These are phyloP conservation scores for Standfussiana lucernea DNA, from an alignment of 2,888 invertebrate genomes.

Conservation along the genomic window DNA sequence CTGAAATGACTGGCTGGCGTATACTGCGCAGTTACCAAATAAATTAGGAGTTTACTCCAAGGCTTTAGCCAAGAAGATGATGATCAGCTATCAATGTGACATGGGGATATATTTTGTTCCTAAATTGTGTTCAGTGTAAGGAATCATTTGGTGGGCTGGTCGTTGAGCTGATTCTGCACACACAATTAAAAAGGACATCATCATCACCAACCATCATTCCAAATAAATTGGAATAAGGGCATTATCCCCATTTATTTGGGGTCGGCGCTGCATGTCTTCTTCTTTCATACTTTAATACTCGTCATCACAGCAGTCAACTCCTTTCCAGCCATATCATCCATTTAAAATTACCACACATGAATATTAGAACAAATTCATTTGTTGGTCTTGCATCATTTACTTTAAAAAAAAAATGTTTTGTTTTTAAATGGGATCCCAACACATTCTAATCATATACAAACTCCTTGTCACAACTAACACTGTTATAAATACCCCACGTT, in stretches of 20 bases:
- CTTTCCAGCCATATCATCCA: no score
- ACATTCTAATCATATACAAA: slow-evolving; percentile 11
- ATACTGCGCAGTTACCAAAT: neutral
- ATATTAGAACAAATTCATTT: neutral
- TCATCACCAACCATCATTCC: no score
- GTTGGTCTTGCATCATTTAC: neutral
- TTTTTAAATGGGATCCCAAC: neutral
- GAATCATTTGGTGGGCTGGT: neutral
- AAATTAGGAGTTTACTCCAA: no score
- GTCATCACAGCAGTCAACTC: no score
- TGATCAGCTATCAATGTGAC: neutral
- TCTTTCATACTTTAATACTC: no score
- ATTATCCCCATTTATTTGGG: no score
- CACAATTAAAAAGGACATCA: neutral
- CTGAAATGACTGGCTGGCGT: neutral
- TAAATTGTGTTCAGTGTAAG: neutral
- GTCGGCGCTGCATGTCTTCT: no score
- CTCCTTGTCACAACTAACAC: slow-evolving; percentile 12
- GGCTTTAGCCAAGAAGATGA: neutral
- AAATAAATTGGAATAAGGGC: no score
- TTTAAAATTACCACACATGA: no score
- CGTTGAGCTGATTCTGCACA: neutral
- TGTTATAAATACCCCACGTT: slow-evolving; percentile 56
- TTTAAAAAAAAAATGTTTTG: neutral
- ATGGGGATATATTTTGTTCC: neutral